Percentiles rank a stretch among this genome's conserved stretches.
phyloP scores from a whole-genome alignment of 2,113 vertebrate species.

The Eulemur macaco region DNA sequence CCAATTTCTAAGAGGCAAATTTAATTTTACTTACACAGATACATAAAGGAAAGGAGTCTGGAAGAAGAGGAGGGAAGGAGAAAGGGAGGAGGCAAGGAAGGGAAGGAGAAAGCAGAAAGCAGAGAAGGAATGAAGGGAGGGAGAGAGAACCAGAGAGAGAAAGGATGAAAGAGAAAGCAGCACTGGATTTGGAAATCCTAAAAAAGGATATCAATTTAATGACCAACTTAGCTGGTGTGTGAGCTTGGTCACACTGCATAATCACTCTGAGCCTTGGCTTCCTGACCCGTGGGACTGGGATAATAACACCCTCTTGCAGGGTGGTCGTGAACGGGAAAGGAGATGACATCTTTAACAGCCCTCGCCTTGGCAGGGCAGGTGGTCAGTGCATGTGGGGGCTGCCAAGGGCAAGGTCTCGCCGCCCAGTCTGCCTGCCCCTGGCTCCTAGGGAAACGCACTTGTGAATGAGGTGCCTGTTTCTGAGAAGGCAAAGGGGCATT shows the following conservation, averaged over 20 bases:
- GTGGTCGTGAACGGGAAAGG: background rate
- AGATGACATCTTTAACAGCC: slow-evolving; percentile 79
- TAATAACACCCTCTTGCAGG: background rate
- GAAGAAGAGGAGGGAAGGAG: background rate
- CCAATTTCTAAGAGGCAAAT: background rate
- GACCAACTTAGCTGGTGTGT: background rate
- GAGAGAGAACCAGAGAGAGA: background rate
- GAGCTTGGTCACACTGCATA: background rate
- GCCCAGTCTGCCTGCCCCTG: slow-evolving; percentile 38
- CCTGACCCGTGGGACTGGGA: background rate
- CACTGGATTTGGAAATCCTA: background rate
- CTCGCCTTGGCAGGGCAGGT: slow-evolving; percentile 77
- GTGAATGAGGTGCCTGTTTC: background rate
- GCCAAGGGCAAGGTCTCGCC: background rate
- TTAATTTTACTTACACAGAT: background rate
- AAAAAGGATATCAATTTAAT: background rate
- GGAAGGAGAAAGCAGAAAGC: background rate
- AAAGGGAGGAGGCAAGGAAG: background rate
- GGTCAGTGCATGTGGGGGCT: slow-evolving; percentile 75
- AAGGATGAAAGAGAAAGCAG: background rate
- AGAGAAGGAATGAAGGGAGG: background rate
- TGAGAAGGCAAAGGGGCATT: background rate
- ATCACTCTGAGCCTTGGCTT: background rate
- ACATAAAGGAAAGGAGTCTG: background rate
- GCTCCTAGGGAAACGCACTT: fast-evolving